These are phyloP conservation scores for Phalloptychus januarius DNA, from an alignment of 2,797 vertebrate species.

Conservation along the genomic window DNA sequence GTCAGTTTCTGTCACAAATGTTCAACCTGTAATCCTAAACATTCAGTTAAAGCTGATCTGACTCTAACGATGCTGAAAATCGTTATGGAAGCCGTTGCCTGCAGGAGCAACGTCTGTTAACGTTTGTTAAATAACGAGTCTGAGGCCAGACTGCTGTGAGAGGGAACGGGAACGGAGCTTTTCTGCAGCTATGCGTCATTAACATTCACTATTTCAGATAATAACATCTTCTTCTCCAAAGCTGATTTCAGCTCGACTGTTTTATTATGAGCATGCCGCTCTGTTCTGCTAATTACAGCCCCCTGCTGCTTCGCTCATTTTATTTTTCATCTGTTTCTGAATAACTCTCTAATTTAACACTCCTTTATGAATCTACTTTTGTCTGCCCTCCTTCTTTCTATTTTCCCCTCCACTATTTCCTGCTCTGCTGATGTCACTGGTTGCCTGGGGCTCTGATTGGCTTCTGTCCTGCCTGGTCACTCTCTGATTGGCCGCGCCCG, in stretches of 20 bases:
- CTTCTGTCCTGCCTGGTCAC: slow-evolving; percentile 26
- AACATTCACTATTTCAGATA: not conserved
- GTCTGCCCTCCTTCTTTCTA: slow-evolving; percentile 40
- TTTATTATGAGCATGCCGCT: slow-evolving; percentile 20
- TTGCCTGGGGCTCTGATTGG: slow-evolving; percentile 63
- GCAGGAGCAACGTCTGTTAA: too few relatives aligned
- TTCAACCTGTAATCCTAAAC: not conserved
- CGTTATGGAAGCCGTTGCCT: not conserved
- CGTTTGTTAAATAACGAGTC: not conserved
- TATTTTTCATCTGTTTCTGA: slow-evolving; percentile 39
- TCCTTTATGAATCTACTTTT: slow-evolving; percentile 46
- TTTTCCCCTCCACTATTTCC: slow-evolving; percentile 39
- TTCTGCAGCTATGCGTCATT: not conserved
- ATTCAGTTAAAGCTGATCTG: not conserved
- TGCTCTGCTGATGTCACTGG: slow-evolving; percentile 63
- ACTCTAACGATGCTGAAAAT: not conserved
- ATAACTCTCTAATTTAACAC: slow-evolving; percentile 47
- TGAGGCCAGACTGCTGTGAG: not conserved
- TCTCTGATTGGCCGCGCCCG: slow-evolving; percentile 59
- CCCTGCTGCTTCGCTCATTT: slow-evolving; percentile 40
- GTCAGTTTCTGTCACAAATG: not conserved
- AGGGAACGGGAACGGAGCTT: not conserved
- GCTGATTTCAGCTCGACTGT: slow-evolving; percentile 31
- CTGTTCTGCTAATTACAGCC: slow-evolving; percentile 31
- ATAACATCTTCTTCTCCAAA: slow-evolving; percentile 12